Evolutionary conservation across 2,113 vertebrate species (phyloP), one percentile per base, ranked within the genome.

Genomic region (Trichomycterus rosablanca): DNA sequence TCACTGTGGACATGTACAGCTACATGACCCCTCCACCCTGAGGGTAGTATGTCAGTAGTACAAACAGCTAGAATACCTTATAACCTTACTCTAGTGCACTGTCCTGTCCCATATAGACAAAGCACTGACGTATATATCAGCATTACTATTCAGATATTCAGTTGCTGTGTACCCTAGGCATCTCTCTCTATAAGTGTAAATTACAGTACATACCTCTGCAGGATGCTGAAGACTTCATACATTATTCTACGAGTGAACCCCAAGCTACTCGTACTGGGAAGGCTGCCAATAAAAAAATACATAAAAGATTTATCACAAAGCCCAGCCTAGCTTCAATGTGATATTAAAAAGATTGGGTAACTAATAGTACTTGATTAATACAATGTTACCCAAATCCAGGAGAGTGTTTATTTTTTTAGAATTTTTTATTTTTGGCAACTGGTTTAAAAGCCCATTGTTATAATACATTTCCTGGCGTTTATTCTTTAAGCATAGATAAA

Each of bases 1-100:
- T 84, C 87, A 81, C 84, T 89, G 81, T 86, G 81, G 74, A 14
- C 65, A 50, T 71, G 74, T 58, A 58, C 45, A 61, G 66, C 37
- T 45, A 19, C 20, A 4, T 35, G 37, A 40, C 37, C 32, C 42
- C 49, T 4, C 14, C 34, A 14, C 39, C 30, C 34, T 54, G 51
- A 42, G 14, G 32, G 30, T 26, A 49, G 23, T 43, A 32, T 66
- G 55, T 15, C 12, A 28, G 42, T 42, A 30, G 20, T 20, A 49
- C 53, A 55, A 15, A 20, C 54, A 34, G 34, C 11, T 59, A 63
- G 68, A 63, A 67, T 42, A 55, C 62, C 40, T 26, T 70, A 49
- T 59, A 77, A 18, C 7, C 52, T 72, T 43, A 59, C 30, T 50
- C 50, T 63, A 55, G 58, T 63, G 24, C 68, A 67, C 18, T 75